These are phyloP conservation scores for Henricia sp. DNA, from an alignment of 53 echinoderm and acorn worm genomes.

Conservation along the genomic window DNA sequence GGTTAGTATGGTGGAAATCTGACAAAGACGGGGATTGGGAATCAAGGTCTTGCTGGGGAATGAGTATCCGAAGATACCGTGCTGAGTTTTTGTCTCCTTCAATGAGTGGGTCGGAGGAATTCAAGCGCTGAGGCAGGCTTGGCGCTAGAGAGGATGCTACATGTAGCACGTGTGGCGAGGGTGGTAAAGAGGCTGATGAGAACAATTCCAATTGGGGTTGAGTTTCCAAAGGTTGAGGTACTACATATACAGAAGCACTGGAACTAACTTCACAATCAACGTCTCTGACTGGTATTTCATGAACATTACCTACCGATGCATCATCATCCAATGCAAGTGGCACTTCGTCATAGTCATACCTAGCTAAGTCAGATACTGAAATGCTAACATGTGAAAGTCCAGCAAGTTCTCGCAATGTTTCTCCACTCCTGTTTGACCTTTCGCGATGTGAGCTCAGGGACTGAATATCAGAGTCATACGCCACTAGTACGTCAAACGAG, in stretches of 20 bases:
- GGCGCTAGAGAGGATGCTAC: conserved; percentile 4
- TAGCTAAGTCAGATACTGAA: neutral
- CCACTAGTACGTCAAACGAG: conserved; percentile 67
- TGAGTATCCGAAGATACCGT: conserved; percentile 64
- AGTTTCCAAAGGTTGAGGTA: neutral
- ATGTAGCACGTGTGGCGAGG: conserved; percentile 28
- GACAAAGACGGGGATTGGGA: neutral
- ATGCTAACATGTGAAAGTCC: conserved; percentile 4
- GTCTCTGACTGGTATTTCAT: conserved; percentile 57
- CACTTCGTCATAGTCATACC: conserved; percentile 47
- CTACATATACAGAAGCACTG: too few relatives aligned
- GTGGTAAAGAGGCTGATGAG: conserved; percentile 42
- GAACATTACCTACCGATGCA: neutral
- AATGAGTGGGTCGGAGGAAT: conserved; percentile 50
- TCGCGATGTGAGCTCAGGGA: neutral
- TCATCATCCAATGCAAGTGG: neutral
- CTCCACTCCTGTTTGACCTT: conserved; percentile 31
- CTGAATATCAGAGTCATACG: conserved; percentile 72
- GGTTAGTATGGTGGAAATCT: conserved; percentile 8
- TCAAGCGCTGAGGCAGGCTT: neutral
- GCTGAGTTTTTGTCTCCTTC: conserved; percentile 58
- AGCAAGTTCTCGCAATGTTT: conserved; percentile 37
- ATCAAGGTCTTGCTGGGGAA: conserved; percentile 55
- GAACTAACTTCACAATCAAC: conserved; percentile 10
- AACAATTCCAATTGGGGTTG: conserved; percentile 31